Base-by-base conservation (phyloP, 2,797 vertebrate genomes). In the Acipenser transmontanus region DNA sequence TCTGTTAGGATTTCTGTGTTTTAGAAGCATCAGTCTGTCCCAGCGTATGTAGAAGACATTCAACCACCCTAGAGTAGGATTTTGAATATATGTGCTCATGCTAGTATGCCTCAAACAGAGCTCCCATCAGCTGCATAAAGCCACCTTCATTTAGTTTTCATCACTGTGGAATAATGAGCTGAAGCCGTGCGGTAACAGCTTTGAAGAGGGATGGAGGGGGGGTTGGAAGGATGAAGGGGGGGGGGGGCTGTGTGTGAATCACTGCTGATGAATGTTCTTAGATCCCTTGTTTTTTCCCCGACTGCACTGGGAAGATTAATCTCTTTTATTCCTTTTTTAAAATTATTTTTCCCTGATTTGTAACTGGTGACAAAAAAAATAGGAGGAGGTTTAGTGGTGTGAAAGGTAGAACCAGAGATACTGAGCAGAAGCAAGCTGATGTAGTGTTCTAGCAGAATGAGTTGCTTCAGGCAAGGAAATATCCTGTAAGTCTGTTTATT, bases 81-180 rank as follows among this genome's bases (percentile, higher is more conserved):
- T 84, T 80, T 80, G 86, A 81, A 80, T 70, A 74, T 77, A 77
- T 78, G 76, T 77, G 77, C 72, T 76, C 76, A 64, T 69, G 75
- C 82, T 81, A 78, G 34, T 84, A 87, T 85, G 81, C 84, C 84
- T 82, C 81, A 83, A 83, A 86, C 77, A 78, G 81, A 80, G 84
- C 79, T 83, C 83, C 72, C 81, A 80, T 82, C 81, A 74, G 81
- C 79, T 72, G 79, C 70, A 70, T 73, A 80, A 86, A 83, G 83
- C 80, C 82, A 86, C 84, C 86, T 86, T 87, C 83, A 87, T 81
- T 85, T 83, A 80, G 85, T 87, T 84, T 83, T 84, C 84, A 86
- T 82, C 72, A 76, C 74, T 64, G 75, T 78, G 87, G 80, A 84
- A 86, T 85, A 80, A 87, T 87, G 84, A 78, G 82, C 79, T 50